Evolutionary conservation across 2,797 vertebrate genomes (phyloP), one percentile per base, ranked within the genome.

Genomic region (Acanthurus tractus): DNA sequence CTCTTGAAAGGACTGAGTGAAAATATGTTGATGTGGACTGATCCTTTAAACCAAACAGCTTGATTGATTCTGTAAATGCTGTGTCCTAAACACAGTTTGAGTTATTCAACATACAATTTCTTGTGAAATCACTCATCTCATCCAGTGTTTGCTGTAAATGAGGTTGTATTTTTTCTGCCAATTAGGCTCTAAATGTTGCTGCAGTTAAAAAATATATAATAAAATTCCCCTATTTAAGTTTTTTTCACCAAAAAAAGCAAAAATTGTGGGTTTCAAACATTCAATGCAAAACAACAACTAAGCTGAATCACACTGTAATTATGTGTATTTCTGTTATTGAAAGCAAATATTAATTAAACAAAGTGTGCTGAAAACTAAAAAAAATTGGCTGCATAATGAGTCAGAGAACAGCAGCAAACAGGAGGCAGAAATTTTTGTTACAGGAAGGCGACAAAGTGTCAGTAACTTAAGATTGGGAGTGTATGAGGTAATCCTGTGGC

Each of bases 401-500:
- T 34, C 18, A 42, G n/a, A 68, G 23, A 55, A 56, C 2, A 6
- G 68, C 0, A 58, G 23, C 29, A 63, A 74, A 84, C 64, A 64
- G 55, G n/a, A 72, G 46, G 63, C 23, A 13, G 17, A n/a, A 18
- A n/a, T 23, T 46, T 74, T 63, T 50, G 44, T 42, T 57, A 53
- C 45, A 74, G 63, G 29, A 70, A 64, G 22, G 22, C 42, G 58
- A 79, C 63, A 75, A 65, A 76, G 59, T 79, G 69, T 74, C 52
- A 65, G 85, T 76, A 80, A 82, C 79, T 75, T 81, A 56, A 85
- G 81, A 86, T 74, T 76, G 58, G 45, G 61, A 45, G 58, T 55
- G 70, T 34, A 88, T 90, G 90, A 93, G 87, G 86, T 92, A 86
- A 91, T 92, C 83, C 79, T 74, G 89, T 52, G 22, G 74, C 14